Percentiles rank a stretch among this genome's conserved stretches.
Conservation (phyloP, 2,888 invertebrate genomes). For the Tetranychus piercei region DNA sequence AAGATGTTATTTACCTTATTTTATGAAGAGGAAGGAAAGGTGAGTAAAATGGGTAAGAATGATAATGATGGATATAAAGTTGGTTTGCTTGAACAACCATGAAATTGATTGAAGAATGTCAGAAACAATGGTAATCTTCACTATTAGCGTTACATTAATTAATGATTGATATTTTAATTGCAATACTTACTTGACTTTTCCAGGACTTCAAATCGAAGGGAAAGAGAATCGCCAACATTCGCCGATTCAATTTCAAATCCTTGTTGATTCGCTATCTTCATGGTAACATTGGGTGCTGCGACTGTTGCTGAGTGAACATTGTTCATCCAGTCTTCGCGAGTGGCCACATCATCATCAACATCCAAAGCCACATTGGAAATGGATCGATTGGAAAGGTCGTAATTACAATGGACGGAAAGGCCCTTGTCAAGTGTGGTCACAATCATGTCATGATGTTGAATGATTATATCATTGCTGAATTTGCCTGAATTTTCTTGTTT, state of each 20-base stretch:
- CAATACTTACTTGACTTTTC: constrained; percentile 53
- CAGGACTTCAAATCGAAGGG: constrained; percentile 72
- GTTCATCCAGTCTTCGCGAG: background rate
- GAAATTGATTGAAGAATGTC: background rate
- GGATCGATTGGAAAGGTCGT: constrained; percentile 78
- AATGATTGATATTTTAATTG: too few species aligned
- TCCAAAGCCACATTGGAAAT: background rate
- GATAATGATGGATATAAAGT: background rate
- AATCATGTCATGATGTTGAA: constrained; percentile 81
- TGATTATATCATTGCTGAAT: constrained; percentile 72
- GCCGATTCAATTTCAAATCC: constrained; percentile 66
- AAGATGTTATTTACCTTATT: background rate
- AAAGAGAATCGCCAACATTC: constrained; percentile 78
- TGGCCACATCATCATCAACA: background rate
- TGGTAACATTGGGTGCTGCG: constrained; percentile 81
- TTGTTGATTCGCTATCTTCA: constrained; percentile 51
- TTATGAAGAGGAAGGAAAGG: background rate
- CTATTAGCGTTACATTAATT: background rate
- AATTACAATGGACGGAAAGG: constrained; percentile 76
- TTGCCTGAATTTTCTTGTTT: constrained; percentile 47
- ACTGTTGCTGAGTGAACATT: constrained; percentile 44
- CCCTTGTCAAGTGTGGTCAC: constrained; percentile 84
- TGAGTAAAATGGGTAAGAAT: background rate
- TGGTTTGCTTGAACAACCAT: background rate
- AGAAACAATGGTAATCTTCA: background rate